These are phyloP conservation scores for Nymphicus hollandicus DNA, from an alignment of 2,113 vertebrate species.

Conservation along the genomic window DNA sequence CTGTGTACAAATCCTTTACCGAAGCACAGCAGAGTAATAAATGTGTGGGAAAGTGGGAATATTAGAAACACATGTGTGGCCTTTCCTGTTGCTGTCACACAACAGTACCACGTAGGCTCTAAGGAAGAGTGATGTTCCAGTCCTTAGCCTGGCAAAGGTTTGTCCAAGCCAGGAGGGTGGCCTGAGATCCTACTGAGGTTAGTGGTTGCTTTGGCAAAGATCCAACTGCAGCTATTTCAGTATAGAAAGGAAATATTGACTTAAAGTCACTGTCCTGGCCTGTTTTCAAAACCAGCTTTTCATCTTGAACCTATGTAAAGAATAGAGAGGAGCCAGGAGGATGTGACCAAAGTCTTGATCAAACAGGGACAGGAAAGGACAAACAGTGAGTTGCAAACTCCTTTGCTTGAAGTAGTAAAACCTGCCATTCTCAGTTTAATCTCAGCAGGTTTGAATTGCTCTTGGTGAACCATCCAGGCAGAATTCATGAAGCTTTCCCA, in stretches of 20 bases:
- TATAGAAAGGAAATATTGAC: background rate
- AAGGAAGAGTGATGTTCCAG: background rate
- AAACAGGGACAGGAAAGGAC: background rate
- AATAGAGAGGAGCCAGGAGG: background rate
- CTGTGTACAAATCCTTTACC: background rate
- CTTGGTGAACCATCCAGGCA: background rate
- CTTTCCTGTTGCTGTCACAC: background rate
- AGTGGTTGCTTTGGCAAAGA: background rate
- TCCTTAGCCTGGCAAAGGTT: background rate
- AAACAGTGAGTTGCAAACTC: background rate
- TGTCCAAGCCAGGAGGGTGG: background rate
- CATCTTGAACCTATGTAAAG: background rate
- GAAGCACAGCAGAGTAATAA: background rate
- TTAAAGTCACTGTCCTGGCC: background rate
- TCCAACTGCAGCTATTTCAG: background rate
- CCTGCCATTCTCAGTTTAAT: background rate
- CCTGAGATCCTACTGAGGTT: background rate
- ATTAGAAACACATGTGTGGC: background rate
- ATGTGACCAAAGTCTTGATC: background rate
- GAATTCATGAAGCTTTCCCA: background rate
- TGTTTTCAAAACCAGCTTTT: background rate
- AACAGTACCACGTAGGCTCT: background rate
- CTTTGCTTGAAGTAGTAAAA: background rate
- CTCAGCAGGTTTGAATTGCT: background rate
- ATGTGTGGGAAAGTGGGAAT: background rate